Base-by-base conservation (phyloP, 2,888 invertebrate genomes). In the Hyposoter didymator region DNA sequence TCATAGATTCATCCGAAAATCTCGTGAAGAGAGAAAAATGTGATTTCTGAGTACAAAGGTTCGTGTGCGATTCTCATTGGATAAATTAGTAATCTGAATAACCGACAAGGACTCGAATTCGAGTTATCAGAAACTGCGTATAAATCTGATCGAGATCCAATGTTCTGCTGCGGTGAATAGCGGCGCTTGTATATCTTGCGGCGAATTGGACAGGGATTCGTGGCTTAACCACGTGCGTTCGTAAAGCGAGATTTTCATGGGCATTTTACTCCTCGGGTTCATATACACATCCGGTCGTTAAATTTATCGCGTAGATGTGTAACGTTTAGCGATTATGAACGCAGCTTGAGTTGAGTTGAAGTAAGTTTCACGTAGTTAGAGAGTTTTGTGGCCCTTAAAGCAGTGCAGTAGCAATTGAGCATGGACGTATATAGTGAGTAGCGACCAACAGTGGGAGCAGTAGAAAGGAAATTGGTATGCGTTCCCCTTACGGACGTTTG, bases 381-480 rank as follows among this genome's bases (percentile, higher is more conserved):
- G 74, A 47, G 52, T 75, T 59, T 79, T 45, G 62, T 72, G 64
- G 74, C 49, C 49, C 19, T 52, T 43, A 19, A 8, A 62, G 55
- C 12, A 59, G 43, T 59, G 19, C 55, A 17, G 35, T 39, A 28
- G 78, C 28, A 78, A 84, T 80, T 76, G 72, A 64, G 47, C 12
- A n/a, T 59, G 35, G 7, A 28, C 43, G 14, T 14, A 59, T 17
- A 47, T 17, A 28, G 43, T 69, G 59, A 59, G 28, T 28, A 17
- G 17, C 49, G 47, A 67, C 64, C 80, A 49, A 43, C 82, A 64
- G 64, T 55, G 59, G 70, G 69, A 32, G 28, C 74, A 52, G 80
- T 62, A 55, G 81, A 84, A 66, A 82, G 84, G 82, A 75, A 85
- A 75, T 82, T 84, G 59, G 74, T 85, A 78, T 49, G 45, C 59